Percentiles rank a stretch among this genome's conserved stretches.
phyloP scores from a whole-genome alignment of 2,797 vertebrate genomes.

The Monodelphis domestica region DNA sequence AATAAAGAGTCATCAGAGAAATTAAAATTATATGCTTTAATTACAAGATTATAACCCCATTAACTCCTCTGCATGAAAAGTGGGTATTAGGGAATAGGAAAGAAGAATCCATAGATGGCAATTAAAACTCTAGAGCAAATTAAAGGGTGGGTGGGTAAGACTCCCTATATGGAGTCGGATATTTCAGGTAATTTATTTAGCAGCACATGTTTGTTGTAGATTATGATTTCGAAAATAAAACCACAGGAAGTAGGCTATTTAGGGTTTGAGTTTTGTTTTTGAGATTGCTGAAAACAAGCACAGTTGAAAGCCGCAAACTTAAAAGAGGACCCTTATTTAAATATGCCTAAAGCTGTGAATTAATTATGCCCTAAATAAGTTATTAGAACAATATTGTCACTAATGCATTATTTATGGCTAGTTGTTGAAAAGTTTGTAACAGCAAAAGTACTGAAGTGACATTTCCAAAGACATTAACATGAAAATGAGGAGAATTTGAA shows the following conservation, averaged over 20 bases:
- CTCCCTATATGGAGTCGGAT: constrained; percentile 60
- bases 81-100: constrained; percentile 82
- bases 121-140: constrained; percentile 83
- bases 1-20: constrained; percentile 85
- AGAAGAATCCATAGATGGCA: constrained; percentile 79
- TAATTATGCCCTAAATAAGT: constrained; percentile 88
- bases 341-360: constrained; percentile 86
- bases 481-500: constrained; percentile 83
- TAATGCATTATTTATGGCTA: constrained; percentile 90
- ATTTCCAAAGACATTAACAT: constrained; percentile 87
- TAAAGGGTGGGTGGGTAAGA: constrained; percentile 50
- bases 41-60: constrained; percentile 88
- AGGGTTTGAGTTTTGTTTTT: not conserved
- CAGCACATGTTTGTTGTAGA: constrained; percentile 71
- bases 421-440: constrained; percentile 86
- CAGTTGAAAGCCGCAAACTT: constrained; percentile 63
- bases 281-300: constrained; percentile 53
- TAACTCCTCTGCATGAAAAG: constrained; percentile 83
- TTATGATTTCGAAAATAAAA: constrained; percentile 68
- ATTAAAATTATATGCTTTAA: constrained; percentile 88
- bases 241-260: not conserved
- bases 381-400: constrained; percentile 86
- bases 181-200: constrained; percentile 78
- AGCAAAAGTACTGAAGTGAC: constrained; percentile 85
- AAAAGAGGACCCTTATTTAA: constrained; percentile 80